Evolutionary conservation across 1,140 invertebrate genomes (phyloP), one percentile per base, ranked within the genome.

Genomic region (Aphidius gifuensis): DNA sequence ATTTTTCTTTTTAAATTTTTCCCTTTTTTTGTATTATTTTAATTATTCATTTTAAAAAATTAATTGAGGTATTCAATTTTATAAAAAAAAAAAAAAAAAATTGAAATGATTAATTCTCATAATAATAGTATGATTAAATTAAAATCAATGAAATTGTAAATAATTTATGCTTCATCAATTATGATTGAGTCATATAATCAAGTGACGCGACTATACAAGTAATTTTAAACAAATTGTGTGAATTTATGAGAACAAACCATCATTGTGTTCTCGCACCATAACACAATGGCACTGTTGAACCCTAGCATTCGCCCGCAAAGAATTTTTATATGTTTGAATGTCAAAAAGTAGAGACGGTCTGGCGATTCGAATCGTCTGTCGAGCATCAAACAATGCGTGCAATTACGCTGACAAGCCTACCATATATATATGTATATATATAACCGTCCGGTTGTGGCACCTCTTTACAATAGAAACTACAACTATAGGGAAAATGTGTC

Each of bases 301-400:
- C 46, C 51, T 21, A 66, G 64, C 60, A 66, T 64, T 64, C 46
- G 65, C 49, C 46, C 58, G 51, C 44, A 42, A 60, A 51, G 44
- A 32, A 32, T 32, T 32, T 32, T 32, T 32, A 32, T 32, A 32
- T 32, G 23, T 32, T 32, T 32, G 23, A 32, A 32, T 32, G 55
- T 46, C 56, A 46, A 32, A 51, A 47, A 32, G 32, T n/a, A 58
- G 61, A 64, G 62, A 64, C 48, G 45, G 50, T 45, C 58, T 50
- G 57, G 55, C 54, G 67, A 66, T 64, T 69, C 66, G 62, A 69
- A 61, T 68, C 68, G 69, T 65, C 71, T 68, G 61, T 64, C 67
- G 66, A 60, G 69, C 64, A 67, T 76, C 72, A 73, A 75, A 76
- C 74, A 76, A 76, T 76, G 73, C 70, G 62, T 68, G 72, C 72